These are phyloP conservation scores for Aphrophora alni DNA, from an alignment of 2,888 invertebrate species.

Conservation along the genomic window DNA sequence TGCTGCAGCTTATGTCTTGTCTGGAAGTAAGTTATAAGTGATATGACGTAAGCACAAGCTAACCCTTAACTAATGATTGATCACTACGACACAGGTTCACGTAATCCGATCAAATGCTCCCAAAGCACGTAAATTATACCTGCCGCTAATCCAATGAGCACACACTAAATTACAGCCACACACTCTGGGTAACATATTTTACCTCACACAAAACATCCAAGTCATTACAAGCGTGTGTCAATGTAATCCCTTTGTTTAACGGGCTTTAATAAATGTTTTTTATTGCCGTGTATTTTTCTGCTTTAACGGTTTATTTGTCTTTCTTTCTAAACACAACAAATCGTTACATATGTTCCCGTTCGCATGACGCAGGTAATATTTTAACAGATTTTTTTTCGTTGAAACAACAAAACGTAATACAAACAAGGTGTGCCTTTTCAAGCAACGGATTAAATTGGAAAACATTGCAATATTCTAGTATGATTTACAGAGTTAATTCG, in stretches of 20 bases:
- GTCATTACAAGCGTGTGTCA: not conserved
- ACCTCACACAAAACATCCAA: not conserved
- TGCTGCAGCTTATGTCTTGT: too few relatives aligned
- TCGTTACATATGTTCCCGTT: constrained; percentile 2
- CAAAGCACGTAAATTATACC: constrained; percentile 19
- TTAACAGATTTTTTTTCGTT: not conserved
- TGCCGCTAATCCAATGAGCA: constrained; percentile 15
- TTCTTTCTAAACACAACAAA: constrained; percentile 5
- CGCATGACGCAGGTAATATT: not conserved
- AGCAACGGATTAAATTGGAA: not conserved
- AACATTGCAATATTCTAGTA: too few relatives aligned
- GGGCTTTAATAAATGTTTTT: not conserved
- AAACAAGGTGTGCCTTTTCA: not conserved
- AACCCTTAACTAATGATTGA: not conserved
- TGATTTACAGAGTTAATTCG: too few relatives aligned
- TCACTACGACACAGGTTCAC: not conserved
- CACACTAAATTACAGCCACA: constrained; percentile 20
- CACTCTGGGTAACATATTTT: not conserved
- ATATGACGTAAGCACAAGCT: not conserved
- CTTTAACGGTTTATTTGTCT: not conserved
- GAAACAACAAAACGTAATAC: not conserved
- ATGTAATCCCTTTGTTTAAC: not conserved
- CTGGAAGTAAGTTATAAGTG: not conserved
- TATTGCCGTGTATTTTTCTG: not conserved
- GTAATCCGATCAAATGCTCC: constrained; percentile 15